Base-by-base conservation (phyloP, 2,888 invertebrate genomes). In the Neocrepidodera transversa region DNA sequence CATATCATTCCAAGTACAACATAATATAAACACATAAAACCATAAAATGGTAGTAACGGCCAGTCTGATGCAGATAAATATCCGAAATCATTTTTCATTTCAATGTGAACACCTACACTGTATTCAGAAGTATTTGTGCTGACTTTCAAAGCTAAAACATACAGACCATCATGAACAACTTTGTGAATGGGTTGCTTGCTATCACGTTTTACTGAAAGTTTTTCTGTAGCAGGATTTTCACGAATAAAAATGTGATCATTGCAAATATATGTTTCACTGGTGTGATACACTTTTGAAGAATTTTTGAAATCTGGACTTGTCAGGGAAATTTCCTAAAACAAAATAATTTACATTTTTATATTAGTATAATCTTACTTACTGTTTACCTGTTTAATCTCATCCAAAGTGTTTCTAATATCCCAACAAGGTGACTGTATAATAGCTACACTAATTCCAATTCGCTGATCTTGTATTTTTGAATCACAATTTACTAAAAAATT, bases 21-120 rank as follows among this genome's bases (percentile, higher is more conserved):
- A 80, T 97, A 97, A 50, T 93, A 86, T 2, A 90, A 83, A 74
- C 95, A 95, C 94, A 96, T 95, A 32, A 88, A 84, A 23, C 91
- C 92, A 80, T 94, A 97, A 80, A 97, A 96, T 64, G 91, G 89
- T 63, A 95, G 79, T 3, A 95, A 81, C 0, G 95, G 95, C 89
- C 91, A 95, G 77, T 95, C 93, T 1, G 89, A 88, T 4, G 95
- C 95, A 0, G 94, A 93, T 38, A 96, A 83, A 76, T 90, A 95
- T 0, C 95, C 94, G 72, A 90, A 86, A 0, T 87, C 85, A 26
- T 89, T 87, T 63, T 85, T 81, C 86, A 93, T 91, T 76, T 90
- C 87, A 13, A 94, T 82, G 49, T 86, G 85, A 1, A 89, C 84
- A 0, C 83, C 80, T 0, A 87, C 85, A 14, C 38, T 83, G 71